Conservation (phyloP, 2,797 vertebrate species). For the Melanogrammus aeglefinus region DNA sequence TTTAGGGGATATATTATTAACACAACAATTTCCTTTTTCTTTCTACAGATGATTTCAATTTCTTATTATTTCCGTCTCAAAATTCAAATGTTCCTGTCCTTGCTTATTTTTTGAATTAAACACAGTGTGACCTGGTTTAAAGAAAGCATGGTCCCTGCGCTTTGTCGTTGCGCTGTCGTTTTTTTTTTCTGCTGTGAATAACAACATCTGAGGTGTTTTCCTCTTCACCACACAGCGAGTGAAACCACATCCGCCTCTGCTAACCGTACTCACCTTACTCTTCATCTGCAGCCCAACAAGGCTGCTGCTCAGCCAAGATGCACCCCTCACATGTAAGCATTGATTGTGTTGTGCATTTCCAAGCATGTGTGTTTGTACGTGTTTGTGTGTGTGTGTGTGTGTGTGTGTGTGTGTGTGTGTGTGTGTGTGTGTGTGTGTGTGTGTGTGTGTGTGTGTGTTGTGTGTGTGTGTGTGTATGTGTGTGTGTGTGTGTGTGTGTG, state of each 20-base stretch:
- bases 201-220: conserved; percentile 56
- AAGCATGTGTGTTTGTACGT: not conserved
- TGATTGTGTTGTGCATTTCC: not conserved
- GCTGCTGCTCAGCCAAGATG: not conserved
- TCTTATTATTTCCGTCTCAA: no score
- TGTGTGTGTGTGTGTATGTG: not conserved
- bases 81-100: no score
- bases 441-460: not conserved
- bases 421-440: not conserved
- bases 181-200: conserved; percentile 23
- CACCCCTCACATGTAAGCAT: not conserved
- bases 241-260: conserved; percentile 54
- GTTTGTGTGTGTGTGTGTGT: not conserved
- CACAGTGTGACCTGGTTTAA: no score
- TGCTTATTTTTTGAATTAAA: no score
- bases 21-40: no score
- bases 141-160: not conserved
- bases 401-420: not conserved
- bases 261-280: conserved; percentile 19
- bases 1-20: no score
- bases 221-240: conserved; percentile 40
- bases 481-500: not conserved
- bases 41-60: no score
- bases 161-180: conserved; percentile 20
- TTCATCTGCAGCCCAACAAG: conserved; percentile 24